Percentiles rank a stretch among this genome's conserved stretches.
These are phyloP conservation scores for Diaprepes abbreviatus DNA, from an alignment of 2,888 invertebrate species.

Conservation along the genomic window DNA sequence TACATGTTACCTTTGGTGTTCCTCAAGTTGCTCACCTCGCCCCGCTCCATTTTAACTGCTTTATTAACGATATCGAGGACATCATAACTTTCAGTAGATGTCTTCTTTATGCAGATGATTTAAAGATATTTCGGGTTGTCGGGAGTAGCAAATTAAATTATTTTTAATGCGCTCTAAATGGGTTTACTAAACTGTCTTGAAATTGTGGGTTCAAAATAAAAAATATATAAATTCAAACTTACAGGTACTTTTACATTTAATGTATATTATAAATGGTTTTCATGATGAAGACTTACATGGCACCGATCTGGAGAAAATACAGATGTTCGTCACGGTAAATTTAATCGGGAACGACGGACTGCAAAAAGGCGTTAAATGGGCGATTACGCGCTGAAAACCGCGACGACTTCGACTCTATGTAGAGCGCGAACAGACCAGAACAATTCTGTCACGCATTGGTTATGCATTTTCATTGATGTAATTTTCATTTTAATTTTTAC, in stretches of 20 bases:
- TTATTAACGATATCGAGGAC: no score
- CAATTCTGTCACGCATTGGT: slow-evolving; percentile 9
- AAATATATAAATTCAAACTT: no score
- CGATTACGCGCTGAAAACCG: slow-evolving; percentile 37
- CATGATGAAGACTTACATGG: slow-evolving; percentile 18
- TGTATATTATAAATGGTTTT: not conserved
- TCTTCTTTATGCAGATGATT: no score
- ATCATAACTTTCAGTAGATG: no score
- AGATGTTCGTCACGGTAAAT: slow-evolving; percentile 37
- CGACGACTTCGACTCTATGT: slow-evolving; percentile 23
- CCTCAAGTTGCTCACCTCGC: no score
- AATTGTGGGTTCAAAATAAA: no score
- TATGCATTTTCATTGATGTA: not conserved
- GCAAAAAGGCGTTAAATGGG: slow-evolving; percentile 39
- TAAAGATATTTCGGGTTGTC: no score
- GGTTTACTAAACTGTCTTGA: no score
- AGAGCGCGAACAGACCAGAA: slow-evolving; percentile 19
- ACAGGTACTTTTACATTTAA: not conserved
- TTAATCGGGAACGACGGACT: slow-evolving; percentile 24
- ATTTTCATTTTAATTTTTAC: slow-evolving; percentile 3
- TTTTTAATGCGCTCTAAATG: no score
- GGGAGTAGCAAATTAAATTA: no score
- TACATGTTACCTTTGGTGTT: no score
- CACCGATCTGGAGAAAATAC: slow-evolving; percentile 22
- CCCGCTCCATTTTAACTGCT: no score